Evolutionary conservation across 2,888 invertebrate genomes (phyloP), one percentile per base, ranked within the genome.

Genomic region (Andrena bucephala): DNA sequence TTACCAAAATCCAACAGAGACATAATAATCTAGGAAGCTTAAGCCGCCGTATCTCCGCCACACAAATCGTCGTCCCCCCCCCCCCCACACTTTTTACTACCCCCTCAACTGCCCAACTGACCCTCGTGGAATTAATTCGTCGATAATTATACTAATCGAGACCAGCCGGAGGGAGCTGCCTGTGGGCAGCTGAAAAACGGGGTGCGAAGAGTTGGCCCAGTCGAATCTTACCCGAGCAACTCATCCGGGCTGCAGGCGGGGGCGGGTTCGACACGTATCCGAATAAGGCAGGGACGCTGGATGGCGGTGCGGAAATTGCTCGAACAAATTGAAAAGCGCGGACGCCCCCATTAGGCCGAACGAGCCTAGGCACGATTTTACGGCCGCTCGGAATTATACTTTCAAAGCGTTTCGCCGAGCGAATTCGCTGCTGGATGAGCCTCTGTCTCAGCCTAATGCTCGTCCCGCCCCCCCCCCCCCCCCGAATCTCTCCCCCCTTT

Each of bases 251-350:
- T 5, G 42, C 42, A 4, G 42, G 16, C 42, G 13, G 42, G 42
- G 42, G 42, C 10, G 31, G 13, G 33, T 33, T 24, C 31, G 27
- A 54, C 31, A 50, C 66, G 66, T 67, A 63, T 75, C 48, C 66
- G 70, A 65, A 42, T 20, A 63, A 63, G 66, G 52, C 20, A 20
- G 60, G 57, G 16, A 57, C 52, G 52, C 27, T 67, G 29, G 67
- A 71, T 10, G 68, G 50, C 59, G 59, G 54, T 68, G 59, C 69
- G 84, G 77, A 77, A 85, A 85, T 85, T 84, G 84, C 79, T 73
- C 69, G 84, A 84, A 84, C 79, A 83, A 79, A 83, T 84, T 84
- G 83, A 79, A 84, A 84, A 84, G 79, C 76, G 78, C 73, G 73
- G 81, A 77, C 70, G 76, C 57, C 70, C 62, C 83, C 70, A 83